phyloP scores from a whole-genome alignment of 2,797 vertebrate genomes.

The Ctenochaetus hawaiiensis region DNA sequence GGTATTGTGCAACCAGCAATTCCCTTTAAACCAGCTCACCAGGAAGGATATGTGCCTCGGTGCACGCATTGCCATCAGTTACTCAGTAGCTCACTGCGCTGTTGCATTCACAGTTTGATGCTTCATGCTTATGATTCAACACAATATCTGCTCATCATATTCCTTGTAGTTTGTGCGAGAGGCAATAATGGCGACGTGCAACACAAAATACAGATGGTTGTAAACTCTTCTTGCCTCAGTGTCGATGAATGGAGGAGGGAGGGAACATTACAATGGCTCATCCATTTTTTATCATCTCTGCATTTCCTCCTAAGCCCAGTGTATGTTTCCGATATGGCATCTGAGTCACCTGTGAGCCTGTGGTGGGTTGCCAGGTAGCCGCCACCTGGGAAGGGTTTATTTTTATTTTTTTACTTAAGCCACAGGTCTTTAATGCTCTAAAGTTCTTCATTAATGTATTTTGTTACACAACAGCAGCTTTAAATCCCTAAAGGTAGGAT shows the following conservation, averaged over 20 bases:
- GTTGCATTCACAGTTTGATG: conserved; percentile 9
- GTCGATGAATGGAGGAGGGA: conserved; percentile 27
- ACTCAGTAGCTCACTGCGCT: conserved; percentile 28
- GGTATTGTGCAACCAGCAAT: conserved; percentile 44
- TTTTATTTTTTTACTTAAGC: conserved; percentile 13
- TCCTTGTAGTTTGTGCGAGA: background rate
- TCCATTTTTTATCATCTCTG: conserved; percentile 66
- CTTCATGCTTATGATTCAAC: background rate
- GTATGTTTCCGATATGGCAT: conserved; percentile 32
- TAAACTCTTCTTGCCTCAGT: background rate
- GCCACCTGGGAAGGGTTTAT: conserved; percentile 17
- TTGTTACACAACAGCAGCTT: background rate
- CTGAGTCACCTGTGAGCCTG: conserved; percentile 37
- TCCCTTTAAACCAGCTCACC: conserved; percentile 42
- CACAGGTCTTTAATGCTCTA: background rate
- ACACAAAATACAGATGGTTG: background rate
- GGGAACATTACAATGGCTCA: conserved; percentile 37
- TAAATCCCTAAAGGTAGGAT: background rate
- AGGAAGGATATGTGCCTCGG: conserved; percentile 44
- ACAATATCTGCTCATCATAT: background rate
- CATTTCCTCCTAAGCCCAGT: conserved; percentile 46
- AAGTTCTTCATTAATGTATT: background rate
- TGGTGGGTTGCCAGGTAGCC: conserved; percentile 57
- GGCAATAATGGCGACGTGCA: background rate
- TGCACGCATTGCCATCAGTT: conserved; percentile 36